Evolutionary conservation across 2,797 vertebrate species (phyloP).

Genomic region (Hydrocynus forskahlii): DNA sequence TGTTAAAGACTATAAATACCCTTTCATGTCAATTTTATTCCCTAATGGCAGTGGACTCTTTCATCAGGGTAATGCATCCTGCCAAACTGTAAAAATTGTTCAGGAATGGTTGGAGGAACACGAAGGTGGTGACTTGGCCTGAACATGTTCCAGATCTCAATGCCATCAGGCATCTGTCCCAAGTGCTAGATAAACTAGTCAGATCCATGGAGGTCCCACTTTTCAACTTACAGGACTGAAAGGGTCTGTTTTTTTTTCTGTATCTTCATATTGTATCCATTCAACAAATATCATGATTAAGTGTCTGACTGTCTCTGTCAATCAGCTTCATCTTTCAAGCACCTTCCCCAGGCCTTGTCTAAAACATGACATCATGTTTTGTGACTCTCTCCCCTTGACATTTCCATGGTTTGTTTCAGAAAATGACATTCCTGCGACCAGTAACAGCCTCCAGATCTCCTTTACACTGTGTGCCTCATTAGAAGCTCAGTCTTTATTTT

Average conservation of each 20-base stretch:
- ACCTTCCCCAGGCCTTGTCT: slow-evolving; percentile 6
- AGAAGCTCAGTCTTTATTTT: background rate
- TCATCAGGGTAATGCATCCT: too few species aligned
- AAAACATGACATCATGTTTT: slow-evolving; percentile 14
- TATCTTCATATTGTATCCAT: background rate
- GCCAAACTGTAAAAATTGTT: too few species aligned
- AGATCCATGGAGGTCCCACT: too few species aligned
- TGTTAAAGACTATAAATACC: too few species aligned
- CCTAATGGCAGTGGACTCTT: too few species aligned
- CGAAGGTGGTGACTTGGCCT: too few species aligned
- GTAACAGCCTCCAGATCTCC: background rate
- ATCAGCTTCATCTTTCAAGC: slow-evolving; percentile 28
- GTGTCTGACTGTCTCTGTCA: background rate
- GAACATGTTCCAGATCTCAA: too few species aligned
- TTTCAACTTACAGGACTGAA: too few species aligned
- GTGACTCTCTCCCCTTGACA: slow-evolving; percentile 22
- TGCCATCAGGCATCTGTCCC: too few species aligned
- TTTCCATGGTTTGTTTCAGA: slow-evolving; percentile 3
- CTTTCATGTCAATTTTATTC: too few species aligned
- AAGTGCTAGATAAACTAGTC: too few species aligned
- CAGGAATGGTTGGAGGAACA: too few species aligned
- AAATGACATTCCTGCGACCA: slow-evolving; percentile 13
- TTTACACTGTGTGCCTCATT: slow-evolving; percentile 6
- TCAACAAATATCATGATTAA: background rate
- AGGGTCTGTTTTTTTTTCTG: background rate